These are phyloP conservation scores for Arctocebus calabarensis DNA, from an alignment of 2,797 vertebrate species.

Conservation along the genomic window DNA sequence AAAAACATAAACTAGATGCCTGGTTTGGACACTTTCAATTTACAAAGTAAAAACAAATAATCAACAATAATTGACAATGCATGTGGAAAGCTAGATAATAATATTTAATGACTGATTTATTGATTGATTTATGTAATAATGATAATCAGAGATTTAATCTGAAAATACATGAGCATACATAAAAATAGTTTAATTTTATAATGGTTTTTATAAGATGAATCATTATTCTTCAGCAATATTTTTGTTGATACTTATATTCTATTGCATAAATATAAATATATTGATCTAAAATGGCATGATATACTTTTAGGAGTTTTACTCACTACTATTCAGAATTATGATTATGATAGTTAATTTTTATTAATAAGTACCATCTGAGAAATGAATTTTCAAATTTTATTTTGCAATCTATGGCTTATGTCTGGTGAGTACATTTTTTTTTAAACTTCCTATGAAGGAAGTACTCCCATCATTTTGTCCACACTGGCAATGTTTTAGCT, in stretches of 20 bases:
- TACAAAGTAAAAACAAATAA: background rate
- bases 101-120: background rate
- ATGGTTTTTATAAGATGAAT: background rate
- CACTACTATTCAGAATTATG: background rate
- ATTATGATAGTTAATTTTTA: background rate
- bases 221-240: background rate
- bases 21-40: background rate
- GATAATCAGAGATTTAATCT: background rate
- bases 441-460: background rate
- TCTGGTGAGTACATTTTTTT: background rate
- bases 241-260: background rate
- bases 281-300: background rate
- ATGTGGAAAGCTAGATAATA: background rate
- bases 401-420: background rate
- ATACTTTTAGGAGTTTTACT: background rate
- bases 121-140: background rate
- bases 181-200: background rate
- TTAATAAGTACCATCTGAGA: background rate
- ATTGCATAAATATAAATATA: background rate
- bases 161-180: too few species aligned
- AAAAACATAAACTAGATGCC: conserved; percentile 8
- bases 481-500: background rate
- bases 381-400: background rate
- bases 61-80: background rate
- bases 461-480: background rate